Evolutionary conservation across 2,888 invertebrate species (phyloP).

Genomic region (Ornithoptera priamus): DNA sequence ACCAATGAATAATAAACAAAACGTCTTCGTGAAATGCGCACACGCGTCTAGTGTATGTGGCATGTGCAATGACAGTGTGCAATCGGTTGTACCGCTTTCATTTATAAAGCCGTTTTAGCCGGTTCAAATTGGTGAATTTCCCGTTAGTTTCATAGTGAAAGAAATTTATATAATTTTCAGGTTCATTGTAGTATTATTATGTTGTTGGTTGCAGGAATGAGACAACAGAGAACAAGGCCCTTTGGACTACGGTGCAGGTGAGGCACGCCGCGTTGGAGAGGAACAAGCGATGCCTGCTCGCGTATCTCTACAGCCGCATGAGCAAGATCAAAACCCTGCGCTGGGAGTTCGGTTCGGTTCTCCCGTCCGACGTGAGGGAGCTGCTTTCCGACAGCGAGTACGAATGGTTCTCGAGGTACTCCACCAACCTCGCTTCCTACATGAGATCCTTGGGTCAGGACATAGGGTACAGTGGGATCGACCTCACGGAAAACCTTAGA

Average conservation of each 20-base stretch:
- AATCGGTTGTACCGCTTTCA: too few species aligned
- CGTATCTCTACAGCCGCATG: slow-evolving; percentile 91
- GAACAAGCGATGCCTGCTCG: slow-evolving; percentile 93
- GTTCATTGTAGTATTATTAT: too few species aligned
- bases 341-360: slow-evolving; percentile 97
- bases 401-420: slow-evolving; percentile 94
- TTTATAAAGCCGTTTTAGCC: too few species aligned
- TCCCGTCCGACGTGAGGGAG: slow-evolving; percentile 91
- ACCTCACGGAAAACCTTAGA: slow-evolving; percentile 91
- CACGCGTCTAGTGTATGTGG: too few species aligned
- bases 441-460: slow-evolving; percentile 94
- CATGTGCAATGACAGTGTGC: too few species aligned
- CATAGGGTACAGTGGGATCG: slow-evolving; percentile 84
- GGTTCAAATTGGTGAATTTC: too few species aligned
- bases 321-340: slow-evolving; percentile 90
- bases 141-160: too few species aligned
- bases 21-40: too few species aligned
- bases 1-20: too few species aligned
- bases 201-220: slow-evolving; percentile 62
- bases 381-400: slow-evolving; percentile 90
- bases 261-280: slow-evolving; percentile 92
- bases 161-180: too few species aligned
- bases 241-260: slow-evolving; percentile 89
- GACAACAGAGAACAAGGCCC: slow-evolving; percentile 77
- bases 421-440: slow-evolving; percentile 90